phyloP scores from a whole-genome alignment of 1,140 invertebrate species.

The Bombus vancouverensis region DNA sequence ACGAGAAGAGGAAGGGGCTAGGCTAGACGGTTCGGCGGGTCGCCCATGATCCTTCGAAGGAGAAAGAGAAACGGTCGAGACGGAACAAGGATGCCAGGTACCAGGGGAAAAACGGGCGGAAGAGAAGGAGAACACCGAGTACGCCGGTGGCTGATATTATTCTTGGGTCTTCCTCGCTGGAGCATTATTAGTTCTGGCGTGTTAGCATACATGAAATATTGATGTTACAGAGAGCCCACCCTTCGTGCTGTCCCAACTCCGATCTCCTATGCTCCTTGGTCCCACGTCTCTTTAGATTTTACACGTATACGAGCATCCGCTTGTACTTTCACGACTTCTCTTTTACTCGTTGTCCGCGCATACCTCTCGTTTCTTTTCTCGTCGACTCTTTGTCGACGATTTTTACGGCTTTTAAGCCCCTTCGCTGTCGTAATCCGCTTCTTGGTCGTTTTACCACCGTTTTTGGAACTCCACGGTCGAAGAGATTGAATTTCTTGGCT shows the following conservation, averaged over 20 bases:
- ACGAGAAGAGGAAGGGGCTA: not conserved
- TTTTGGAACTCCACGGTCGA: not conserved
- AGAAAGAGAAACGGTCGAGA: slow-evolving; percentile 26
- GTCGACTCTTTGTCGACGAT: slow-evolving; percentile 2
- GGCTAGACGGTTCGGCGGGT: slow-evolving; percentile 39
- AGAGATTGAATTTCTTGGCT: not conserved
- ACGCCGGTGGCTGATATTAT: slow-evolving; percentile 80
- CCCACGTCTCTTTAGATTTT: slow-evolving; percentile 32
- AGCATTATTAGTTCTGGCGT: slow-evolving; percentile 83
- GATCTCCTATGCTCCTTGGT: not conserved
- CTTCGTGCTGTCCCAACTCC: slow-evolving; percentile 31
- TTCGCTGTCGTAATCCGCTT: slow-evolving; percentile 24
- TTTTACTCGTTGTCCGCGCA: slow-evolving; percentile 43
- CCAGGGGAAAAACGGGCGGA: slow-evolving; percentile 15
- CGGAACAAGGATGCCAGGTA: slow-evolving; percentile 40
- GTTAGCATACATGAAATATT: slow-evolving; percentile 84
- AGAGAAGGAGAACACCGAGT: slow-evolving; percentile 53
- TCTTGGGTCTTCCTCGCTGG: slow-evolving; percentile 80
- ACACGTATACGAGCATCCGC: slow-evolving; percentile 31
- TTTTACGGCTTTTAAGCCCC: slow-evolving; percentile 14
- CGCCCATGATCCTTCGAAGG: slow-evolving; percentile 3
- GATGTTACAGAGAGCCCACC: slow-evolving; percentile 78
- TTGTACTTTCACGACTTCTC: slow-evolving; percentile 41
- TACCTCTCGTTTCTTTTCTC: slow-evolving; percentile 2
- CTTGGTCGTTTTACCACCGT: slow-evolving; percentile 29